Conservation (phyloP, 2,797 vertebrate genomes). For the Chrosomus eos region DNA sequence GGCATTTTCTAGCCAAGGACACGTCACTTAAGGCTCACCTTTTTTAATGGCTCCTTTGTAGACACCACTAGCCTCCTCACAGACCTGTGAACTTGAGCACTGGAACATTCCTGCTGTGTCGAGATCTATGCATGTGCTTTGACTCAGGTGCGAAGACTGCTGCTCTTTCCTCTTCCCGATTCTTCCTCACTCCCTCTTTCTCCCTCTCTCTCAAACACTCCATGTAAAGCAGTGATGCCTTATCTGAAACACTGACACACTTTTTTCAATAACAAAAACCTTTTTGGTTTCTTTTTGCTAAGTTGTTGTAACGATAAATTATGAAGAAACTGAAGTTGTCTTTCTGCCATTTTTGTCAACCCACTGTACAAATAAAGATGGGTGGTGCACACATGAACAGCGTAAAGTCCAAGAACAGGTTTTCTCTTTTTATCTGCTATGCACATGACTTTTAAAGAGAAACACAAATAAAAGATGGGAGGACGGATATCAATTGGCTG, state of each 20-base stretch:
- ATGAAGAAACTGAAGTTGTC: conserved; percentile 68
- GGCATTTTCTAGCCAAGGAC: conserved; percentile 38
- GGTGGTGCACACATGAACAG: conserved; percentile 72
- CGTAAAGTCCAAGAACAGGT: conserved; percentile 69
- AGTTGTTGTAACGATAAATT: conserved; percentile 74
- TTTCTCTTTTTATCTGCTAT: conserved; percentile 85
- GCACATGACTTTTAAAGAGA: conserved; percentile 80
- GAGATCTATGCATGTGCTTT: conserved; percentile 84
- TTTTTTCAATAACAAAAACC: conserved; percentile 64
- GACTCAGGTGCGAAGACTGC: conserved; percentile 85
- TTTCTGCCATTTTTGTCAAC: conserved; percentile 72
- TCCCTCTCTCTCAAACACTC: conserved; percentile 64
- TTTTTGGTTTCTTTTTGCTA: conserved; percentile 60
- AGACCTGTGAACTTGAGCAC: conserved; percentile 58
- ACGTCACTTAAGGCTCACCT: conserved; percentile 22
- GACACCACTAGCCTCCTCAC: conserved; percentile 34
- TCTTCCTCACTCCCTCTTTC: conserved; percentile 47
- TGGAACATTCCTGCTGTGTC: conserved; percentile 70
- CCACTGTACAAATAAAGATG: conserved; percentile 75
- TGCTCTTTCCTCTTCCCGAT: conserved; percentile 72
- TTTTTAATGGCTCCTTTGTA: conserved; percentile 42
- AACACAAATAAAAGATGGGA: conserved; percentile 69
- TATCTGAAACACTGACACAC: conserved; percentile 89
- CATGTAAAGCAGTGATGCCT: conserved; percentile 91
- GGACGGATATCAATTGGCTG: conserved; percentile 75